These are phyloP conservation scores for Drosophila ogumai DNA, from an alignment of 1,140 invertebrate species.

Conservation along the genomic window DNA sequence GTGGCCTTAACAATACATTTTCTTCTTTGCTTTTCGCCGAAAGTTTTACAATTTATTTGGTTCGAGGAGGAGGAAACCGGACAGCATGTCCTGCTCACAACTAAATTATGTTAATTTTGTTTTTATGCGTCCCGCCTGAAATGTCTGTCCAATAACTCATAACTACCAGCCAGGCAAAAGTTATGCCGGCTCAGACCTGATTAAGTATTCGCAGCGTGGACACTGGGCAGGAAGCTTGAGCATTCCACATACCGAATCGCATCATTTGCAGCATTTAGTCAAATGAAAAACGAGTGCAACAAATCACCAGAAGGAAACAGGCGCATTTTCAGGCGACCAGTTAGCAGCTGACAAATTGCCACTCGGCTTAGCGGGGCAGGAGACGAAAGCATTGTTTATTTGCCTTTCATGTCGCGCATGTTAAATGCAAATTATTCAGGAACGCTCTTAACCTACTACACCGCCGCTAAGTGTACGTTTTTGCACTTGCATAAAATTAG, in stretches of 20 bases:
- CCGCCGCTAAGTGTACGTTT: conserved; percentile 10
- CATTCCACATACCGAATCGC: conserved; percentile 70
- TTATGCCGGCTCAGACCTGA: conserved; percentile 44
- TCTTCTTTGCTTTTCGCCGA: conserved; percentile 31
- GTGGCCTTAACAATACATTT: conserved; percentile 48
- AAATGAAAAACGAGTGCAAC: conserved; percentile 78
- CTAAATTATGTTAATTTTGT: conserved; percentile 76
- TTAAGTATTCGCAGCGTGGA: conserved; percentile 62
- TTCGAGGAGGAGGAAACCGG: not conserved
- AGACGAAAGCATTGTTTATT: conserved; percentile 72
- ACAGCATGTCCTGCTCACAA: conserved; percentile 51
- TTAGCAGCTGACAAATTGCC: conserved; percentile 78
- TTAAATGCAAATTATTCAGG: conserved; percentile 81
- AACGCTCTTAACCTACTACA: conserved; percentile 56
- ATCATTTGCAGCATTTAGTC: conserved; percentile 74
- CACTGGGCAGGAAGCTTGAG: conserved; percentile 32
- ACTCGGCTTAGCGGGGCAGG: conserved; percentile 33
- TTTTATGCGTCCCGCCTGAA: conserved; percentile 28
- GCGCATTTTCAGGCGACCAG: conserved; percentile 59
- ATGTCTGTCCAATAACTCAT: conserved; percentile 49
- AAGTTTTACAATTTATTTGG: conserved; percentile 65
- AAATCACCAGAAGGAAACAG: conserved; percentile 72
- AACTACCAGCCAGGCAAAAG: conserved; percentile 57
- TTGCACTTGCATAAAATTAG: conserved; percentile 21
- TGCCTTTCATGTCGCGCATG: conserved; percentile 80